phyloP scores from a whole-genome alignment of 2,113 vertebrate genomes.

The Pedetes capensis region DNA sequence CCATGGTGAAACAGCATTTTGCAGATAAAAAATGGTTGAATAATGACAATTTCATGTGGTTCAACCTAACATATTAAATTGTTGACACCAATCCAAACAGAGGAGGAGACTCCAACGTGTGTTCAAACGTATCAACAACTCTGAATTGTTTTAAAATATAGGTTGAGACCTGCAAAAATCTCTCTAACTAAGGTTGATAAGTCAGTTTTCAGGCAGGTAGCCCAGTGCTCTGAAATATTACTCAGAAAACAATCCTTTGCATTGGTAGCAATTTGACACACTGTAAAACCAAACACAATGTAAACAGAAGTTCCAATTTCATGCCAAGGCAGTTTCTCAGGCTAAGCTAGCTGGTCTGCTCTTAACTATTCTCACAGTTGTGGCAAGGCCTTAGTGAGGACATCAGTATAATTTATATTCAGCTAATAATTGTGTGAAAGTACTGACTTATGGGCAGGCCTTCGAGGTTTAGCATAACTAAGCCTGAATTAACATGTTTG shows the following conservation, averaged over 20 bases:
- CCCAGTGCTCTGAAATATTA: not conserved
- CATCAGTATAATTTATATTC: conserved; percentile 59
- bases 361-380: conserved; percentile 62
- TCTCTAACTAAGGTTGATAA: conserved; percentile 51
- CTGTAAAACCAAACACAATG: conserved; percentile 70
- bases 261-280: conserved; percentile 63
- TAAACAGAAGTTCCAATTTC: conserved; percentile 56
- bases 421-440: conserved; percentile 67
- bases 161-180: not conserved
- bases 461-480: conserved; percentile 72
- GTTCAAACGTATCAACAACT: not conserved
- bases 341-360: conserved; percentile 44
- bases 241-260: conserved; percentile 32
- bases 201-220: conserved; percentile 62
- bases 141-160: conserved; percentile 35
- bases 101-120: not conserved
- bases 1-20: not conserved
- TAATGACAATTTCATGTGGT: not conserved
- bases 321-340: conserved; percentile 62
- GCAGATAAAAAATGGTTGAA: not conserved
- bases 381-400: conserved; percentile 58
- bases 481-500: conserved; percentile 69
- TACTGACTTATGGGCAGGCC: conserved; percentile 48
- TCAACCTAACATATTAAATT: not conserved
- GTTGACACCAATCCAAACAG: not conserved